Percentiles rank a stretch among this genome's conserved stretches.
These are phyloP conservation scores for Aix galericulata DNA, from an alignment of 2,113 vertebrate genomes.

Conservation along the genomic window DNA sequence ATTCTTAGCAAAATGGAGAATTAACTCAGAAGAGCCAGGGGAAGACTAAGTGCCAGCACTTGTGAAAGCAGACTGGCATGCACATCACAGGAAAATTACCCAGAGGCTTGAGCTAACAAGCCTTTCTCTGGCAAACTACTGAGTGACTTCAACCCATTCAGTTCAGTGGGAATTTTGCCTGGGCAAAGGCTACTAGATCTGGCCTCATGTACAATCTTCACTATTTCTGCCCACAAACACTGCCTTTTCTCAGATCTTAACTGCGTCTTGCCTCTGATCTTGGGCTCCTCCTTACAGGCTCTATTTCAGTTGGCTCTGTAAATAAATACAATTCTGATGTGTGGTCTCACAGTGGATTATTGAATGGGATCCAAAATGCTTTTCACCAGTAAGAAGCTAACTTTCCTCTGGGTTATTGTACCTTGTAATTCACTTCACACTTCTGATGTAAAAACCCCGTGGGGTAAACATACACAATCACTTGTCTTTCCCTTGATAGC, in stretches of 20 bases:
- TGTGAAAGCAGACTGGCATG: not conserved
- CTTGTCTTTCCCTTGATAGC: constrained; percentile 19
- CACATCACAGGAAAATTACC: rapidly evolving
- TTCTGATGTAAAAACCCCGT: constrained; percentile 33
- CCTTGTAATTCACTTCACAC: constrained; percentile 27
- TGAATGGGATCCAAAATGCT: constrained; percentile 47
- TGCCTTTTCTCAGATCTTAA: not conserved
- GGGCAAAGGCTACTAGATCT: not conserved
- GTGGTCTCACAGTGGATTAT: constrained; percentile 39
- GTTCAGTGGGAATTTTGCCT: not conserved
- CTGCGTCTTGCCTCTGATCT: not conserved
- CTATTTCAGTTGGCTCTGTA: constrained; percentile 39
- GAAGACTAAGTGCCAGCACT: rapidly evolving
- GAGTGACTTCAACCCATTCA: not conserved
- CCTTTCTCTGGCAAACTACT: not conserved
- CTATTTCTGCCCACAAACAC: not conserved
- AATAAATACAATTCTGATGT: constrained; percentile 48
- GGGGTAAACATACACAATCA: not conserved
- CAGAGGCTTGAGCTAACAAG: not conserved
- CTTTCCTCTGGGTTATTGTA: constrained; percentile 12
- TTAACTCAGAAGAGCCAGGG: rapidly evolving
- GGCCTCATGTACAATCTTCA: rapidly evolving
- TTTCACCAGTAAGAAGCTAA: constrained; percentile 12
- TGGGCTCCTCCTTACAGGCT: constrained; percentile 12
- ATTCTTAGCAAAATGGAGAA: rapidly evolving